These are phyloP conservation scores for Ridgeia piscesae DNA, from an alignment of 1,140 invertebrate species.

Conservation along the genomic window DNA sequence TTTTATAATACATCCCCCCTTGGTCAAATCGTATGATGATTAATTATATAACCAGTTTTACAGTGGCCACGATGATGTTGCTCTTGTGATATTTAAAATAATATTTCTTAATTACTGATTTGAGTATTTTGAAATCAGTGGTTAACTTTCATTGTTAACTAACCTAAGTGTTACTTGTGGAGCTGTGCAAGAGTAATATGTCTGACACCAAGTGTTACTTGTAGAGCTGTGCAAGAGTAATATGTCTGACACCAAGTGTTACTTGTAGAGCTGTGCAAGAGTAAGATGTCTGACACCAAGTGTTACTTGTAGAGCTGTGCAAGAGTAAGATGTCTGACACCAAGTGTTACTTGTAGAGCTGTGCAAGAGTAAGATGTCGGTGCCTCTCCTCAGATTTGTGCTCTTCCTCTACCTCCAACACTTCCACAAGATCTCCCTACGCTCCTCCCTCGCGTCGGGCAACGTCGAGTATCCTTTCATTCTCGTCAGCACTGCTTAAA, in stretches of 20 bases:
- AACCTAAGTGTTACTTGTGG: not conserved
- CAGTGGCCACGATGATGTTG: too few relatives aligned
- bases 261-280: not conserved
- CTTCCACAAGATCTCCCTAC: slow-evolving; percentile 53
- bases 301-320: not conserved
- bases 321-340: not conserved
- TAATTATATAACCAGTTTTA: too few relatives aligned
- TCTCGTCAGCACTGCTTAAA: not conserved
- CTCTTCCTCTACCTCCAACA: slow-evolving; percentile 56
- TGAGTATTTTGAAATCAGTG: too few relatives aligned
- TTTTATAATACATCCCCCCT: too few relatives aligned
- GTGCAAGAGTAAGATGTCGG: slow-evolving; percentile 39
- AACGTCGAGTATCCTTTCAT: slow-evolving; percentile 53
- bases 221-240: not conserved
- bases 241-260: not conserved
- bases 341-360: slow-evolving; percentile 8
- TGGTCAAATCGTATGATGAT: too few relatives aligned
- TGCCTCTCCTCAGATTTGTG: slow-evolving; percentile 53
- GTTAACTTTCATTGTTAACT: too few relatives aligned
- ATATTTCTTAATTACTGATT: too few relatives aligned
- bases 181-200: not conserved
- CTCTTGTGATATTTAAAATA: too few relatives aligned
- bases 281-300: not conserved
- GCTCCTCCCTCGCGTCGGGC: slow-evolving; percentile 53
- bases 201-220: not conserved